Conservation (phyloP, 2,888 invertebrate species). For the Macrosoma leucophasiata region DNA sequence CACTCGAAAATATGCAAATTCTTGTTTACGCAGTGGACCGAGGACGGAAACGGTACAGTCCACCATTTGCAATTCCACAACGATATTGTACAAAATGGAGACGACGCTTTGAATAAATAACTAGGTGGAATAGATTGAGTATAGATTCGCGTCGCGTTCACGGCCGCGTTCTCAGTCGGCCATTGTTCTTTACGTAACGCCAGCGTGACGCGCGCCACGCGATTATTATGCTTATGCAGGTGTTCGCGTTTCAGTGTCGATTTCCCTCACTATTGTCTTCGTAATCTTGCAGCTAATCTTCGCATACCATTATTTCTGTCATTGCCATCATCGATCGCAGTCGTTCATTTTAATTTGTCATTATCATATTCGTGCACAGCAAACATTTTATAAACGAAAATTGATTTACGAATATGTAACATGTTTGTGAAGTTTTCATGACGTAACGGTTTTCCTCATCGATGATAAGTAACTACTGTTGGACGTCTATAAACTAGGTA, state of each 20-base stretch:
- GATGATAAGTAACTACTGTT: no score
- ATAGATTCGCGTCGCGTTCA: slow-evolving; percentile 54
- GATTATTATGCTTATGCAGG: slow-evolving; percentile 49
- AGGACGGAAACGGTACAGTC: slow-evolving; percentile 59
- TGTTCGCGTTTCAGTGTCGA: slow-evolving; percentile 50
- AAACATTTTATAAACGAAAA: no score
- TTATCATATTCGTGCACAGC: no score
- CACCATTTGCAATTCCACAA: slow-evolving; percentile 55
- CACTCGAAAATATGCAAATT: slow-evolving; percentile 56
- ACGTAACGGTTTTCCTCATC: no score
- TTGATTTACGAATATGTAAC: no score
- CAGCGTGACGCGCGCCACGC: slow-evolving; percentile 43
- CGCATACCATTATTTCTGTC: slow-evolving; percentile 26
- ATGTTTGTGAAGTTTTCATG: no score
- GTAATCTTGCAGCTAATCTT: slow-evolving; percentile 39
- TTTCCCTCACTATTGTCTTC: slow-evolving; percentile 56
- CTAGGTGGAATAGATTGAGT: slow-evolving; percentile 32
- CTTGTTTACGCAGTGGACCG: slow-evolving; percentile 44
- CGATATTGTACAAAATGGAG: slow-evolving; percentile 55
- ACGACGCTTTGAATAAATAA: slow-evolving; percentile 57
- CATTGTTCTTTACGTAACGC: slow-evolving; percentile 69
- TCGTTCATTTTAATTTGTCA: no score
- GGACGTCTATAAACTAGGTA: no score
- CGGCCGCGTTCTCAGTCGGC: slow-evolving; percentile 62
- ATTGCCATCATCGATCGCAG: slow-evolving; percentile 14